These are phyloP conservation scores for Phalacrocorax carbo DNA, from an alignment of 2,113 vertebrate species.

Conservation along the genomic window DNA sequence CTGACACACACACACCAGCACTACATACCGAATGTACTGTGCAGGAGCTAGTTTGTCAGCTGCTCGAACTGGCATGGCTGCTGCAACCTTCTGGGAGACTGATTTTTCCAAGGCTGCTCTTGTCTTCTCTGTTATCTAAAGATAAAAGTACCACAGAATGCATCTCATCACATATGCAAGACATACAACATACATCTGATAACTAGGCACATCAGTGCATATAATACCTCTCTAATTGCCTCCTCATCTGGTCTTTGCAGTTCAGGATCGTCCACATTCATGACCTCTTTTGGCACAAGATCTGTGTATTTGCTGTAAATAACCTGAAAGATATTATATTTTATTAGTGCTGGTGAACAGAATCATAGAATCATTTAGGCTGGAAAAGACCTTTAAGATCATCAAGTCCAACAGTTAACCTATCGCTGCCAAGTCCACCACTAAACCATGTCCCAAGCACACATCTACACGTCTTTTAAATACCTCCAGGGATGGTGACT, in stretches of 20 bases:
- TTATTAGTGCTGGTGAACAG: background rate
- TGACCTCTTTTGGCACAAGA: slow-evolving; percentile 93
- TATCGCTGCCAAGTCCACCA: background rate
- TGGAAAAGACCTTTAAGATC: background rate
- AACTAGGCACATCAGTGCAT: background rate
- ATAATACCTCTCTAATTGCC: slow-evolving; percentile 88
- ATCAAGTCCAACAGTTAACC: background rate
- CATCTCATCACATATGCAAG: background rate
- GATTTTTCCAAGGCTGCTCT: slow-evolving; percentile 91
- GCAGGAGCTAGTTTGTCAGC: slow-evolving; percentile 97
- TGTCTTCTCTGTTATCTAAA: slow-evolving; percentile 96
- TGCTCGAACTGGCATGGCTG: slow-evolving; percentile 98
- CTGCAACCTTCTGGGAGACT: slow-evolving; percentile 96
- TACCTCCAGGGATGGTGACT: background rate
- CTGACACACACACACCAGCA: background rate
- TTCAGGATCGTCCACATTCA: slow-evolving; percentile 89
- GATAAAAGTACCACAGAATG: slow-evolving; percentile 6
- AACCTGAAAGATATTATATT: slow-evolving; percentile 78
- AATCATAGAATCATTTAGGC: background rate
- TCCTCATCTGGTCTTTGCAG: slow-evolving; percentile 94
- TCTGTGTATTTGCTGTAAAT: slow-evolving; percentile 98
- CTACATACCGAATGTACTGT: slow-evolving; percentile 92
- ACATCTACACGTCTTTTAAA: background rate
- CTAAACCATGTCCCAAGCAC: background rate
- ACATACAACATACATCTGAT: background rate